Percentiles rank a stretch among this genome's conserved stretches.
phyloP scores from a whole-genome alignment of 2,113 vertebrate genomes.

The Heloderma charlesbogerti region DNA sequence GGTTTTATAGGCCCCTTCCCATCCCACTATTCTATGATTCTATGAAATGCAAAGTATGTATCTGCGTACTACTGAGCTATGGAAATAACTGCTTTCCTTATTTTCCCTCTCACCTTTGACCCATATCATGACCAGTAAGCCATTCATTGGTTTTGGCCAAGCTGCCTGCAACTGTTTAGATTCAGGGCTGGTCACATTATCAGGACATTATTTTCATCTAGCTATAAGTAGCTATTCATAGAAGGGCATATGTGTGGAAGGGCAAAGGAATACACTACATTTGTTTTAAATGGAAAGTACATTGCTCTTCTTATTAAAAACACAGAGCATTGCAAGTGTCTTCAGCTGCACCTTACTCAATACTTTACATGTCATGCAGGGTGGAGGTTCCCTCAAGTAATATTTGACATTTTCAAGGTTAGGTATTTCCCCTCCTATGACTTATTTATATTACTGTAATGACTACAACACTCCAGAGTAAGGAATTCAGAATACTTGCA shows the following conservation, averaged over 20 bases:
- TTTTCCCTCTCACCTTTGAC: not conserved
- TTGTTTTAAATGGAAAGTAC: not conserved
- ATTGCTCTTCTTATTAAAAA: not conserved
- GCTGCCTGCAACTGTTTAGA: not conserved
- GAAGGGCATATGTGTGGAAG: not conserved
- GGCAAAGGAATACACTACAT: not conserved
- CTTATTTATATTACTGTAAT: constrained; percentile 1
- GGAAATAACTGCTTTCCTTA: not conserved
- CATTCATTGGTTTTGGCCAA: not conserved
- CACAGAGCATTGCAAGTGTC: not conserved
- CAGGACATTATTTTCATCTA: not conserved
- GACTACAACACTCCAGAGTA: not conserved
- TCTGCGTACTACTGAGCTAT: not conserved
- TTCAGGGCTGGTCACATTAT: not conserved
- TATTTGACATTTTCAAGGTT: not conserved
- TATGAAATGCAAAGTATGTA: not conserved
- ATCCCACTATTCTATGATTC: no score
- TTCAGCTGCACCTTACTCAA: not conserved
- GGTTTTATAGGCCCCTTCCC: no score
- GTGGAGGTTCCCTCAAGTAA: not conserved
- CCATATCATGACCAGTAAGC: not conserved
- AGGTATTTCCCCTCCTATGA: not conserved
- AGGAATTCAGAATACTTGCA: not conserved
- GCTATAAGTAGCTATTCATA: not conserved
- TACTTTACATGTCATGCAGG: not conserved